Base-by-base conservation (phyloP, 2,113 vertebrate genomes). In the Alaudala cheleensis region DNA sequence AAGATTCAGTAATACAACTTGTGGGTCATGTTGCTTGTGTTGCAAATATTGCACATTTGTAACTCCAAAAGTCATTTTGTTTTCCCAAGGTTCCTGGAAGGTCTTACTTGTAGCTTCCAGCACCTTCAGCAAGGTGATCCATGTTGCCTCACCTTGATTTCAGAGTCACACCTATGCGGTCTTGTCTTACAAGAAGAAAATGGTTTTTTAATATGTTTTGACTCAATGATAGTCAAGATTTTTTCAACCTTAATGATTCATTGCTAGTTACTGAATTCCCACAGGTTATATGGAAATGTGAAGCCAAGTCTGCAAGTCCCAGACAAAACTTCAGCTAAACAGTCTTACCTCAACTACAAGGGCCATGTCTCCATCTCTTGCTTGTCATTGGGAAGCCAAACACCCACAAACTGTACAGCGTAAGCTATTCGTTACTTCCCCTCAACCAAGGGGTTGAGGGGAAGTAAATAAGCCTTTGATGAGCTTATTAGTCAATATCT, bases 401-500 rank as follows among this genome's bases (percentile, higher is more conserved):
- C 34, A 25, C 6, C 62, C 39, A 44, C 28, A 64, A 84, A 51
- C 3, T 26, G 9, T 54, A 33, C 18, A 49, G 47, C 3, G 53
- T 7, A 82, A 70, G 18, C 3, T 15, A 9, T 44, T 70, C 54
- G 51, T 70, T 62, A 64, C 31, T 65, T 60, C 4, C 3, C 6
- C 13, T 23, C 62, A 85, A 70, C 37, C 34, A 78, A 45, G 37
- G 37, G 37, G 37, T 37, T 37, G 37, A 37, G 37, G 37, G 37
- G 37, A 37, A 37, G 37, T 37, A 37, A 37, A 37, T 37, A 37
- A 37, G 17, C 7, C 37, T 58, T 67, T 70, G 50, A 78, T 37
- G 14, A 29, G 53, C 57, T 93, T 74, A 81, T 92, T 80, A 88
- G n/a, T 61, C 53, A 44, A 16, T 76, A 74, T 70, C 58, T 58